phyloP scores from a whole-genome alignment of 2,797 vertebrate genomes.

The Cirrhinus mrigala region DNA sequence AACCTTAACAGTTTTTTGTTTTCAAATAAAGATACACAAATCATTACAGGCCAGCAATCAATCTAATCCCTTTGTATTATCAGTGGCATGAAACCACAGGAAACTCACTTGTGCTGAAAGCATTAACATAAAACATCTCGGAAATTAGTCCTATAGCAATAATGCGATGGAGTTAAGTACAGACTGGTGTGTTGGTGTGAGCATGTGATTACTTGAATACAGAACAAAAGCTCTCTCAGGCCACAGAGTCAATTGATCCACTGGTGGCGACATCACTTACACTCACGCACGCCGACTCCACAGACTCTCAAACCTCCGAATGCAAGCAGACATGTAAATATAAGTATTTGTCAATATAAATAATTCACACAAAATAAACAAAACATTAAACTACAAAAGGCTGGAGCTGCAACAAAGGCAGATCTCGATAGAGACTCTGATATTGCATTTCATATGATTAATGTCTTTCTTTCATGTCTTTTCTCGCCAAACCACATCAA shows the following conservation, averaged over 20 bases:
- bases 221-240: slow-evolving; percentile 74
- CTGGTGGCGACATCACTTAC: slow-evolving; percentile 35
- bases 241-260: slow-evolving; percentile 66
- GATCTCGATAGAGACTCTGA: not conserved
- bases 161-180: slow-evolving; percentile 44
- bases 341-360: slow-evolving; percentile 1
- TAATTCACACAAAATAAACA: not conserved
- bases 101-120: not conserved
- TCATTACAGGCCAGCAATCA: not conserved
- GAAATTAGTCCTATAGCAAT: slow-evolving; percentile 49
- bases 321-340: not conserved
- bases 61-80: not conserved
- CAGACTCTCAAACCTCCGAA: slow-evolving; percentile 39
- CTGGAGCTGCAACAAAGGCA: not conserved
- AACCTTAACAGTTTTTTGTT: not conserved
- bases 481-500: slow-evolving; percentile 8
- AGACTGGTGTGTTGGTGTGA: slow-evolving; percentile 28
- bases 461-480: slow-evolving; percentile 33
- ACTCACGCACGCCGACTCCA: not conserved
- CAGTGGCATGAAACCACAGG: not conserved
- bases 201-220: slow-evolving; percentile 37
- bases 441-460: slow-evolving; percentile 25
- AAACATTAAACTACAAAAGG: not conserved
- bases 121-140: slow-evolving; percentile 30
- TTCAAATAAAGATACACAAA: not conserved